phyloP scores from a whole-genome alignment of 2,797 vertebrate genomes.

The Acipenser oxyrinchus region DNA sequence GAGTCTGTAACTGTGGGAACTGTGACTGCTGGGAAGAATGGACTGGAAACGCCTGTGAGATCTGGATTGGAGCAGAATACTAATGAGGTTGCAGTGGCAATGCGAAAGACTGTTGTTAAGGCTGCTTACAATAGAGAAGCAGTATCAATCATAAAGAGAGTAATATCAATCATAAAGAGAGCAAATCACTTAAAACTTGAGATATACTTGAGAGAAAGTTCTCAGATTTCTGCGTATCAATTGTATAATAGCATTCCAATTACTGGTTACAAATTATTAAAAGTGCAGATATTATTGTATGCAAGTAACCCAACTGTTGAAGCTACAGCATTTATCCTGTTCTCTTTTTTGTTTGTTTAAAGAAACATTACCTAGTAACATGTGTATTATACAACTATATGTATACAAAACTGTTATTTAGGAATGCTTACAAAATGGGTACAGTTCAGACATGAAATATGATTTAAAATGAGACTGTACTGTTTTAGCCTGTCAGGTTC shows the following conservation, averaged over 20 bases:
- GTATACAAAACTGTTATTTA: constrained; percentile 35
- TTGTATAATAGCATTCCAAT: constrained; percentile 47
- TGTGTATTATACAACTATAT: constrained; percentile 42
- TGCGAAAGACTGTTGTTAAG: constrained; percentile 30
- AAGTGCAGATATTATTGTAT: constrained; percentile 34
- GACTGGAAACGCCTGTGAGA: constrained; percentile 97
- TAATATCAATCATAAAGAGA: constrained; percentile 13
- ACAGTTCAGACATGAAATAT: constrained; percentile 29
- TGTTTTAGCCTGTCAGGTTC: constrained; percentile 15
- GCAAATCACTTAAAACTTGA: constrained; percentile 24
- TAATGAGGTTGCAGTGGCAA: constrained; percentile 42
- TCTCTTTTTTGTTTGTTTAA: constrained; percentile 21
- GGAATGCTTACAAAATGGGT: constrained; percentile 27
- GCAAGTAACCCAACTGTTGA: constrained; percentile 34
- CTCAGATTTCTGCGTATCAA: constrained; percentile 37
- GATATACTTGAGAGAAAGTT: constrained; percentile 27
- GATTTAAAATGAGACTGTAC: constrained; percentile 12
- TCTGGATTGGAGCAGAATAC: constrained; percentile 88
- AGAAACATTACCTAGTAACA: constrained; percentile 42
- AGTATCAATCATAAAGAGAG: constrained; percentile 2
- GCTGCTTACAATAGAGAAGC: constrained; percentile 35
- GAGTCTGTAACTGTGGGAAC: constrained; percentile 89
- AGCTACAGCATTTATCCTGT: constrained; percentile 20
- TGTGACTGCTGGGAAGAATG: constrained; percentile 98
- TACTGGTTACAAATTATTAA: constrained; percentile 57